Conservation (phyloP, 2,888 invertebrate species). For the Neoascia interrupta region DNA sequence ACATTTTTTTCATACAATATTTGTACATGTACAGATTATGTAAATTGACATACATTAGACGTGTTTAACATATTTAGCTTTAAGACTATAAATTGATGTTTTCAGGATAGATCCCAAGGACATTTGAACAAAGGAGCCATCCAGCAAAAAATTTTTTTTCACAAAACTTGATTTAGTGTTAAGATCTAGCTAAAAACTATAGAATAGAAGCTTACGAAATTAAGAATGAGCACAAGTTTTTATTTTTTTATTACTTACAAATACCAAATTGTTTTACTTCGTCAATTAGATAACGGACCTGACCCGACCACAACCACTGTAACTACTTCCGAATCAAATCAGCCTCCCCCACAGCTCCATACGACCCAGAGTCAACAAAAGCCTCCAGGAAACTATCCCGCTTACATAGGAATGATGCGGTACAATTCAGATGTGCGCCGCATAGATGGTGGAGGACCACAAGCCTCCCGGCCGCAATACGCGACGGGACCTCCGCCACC, state of each 20-base stretch:
- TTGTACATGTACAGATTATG: not conserved
- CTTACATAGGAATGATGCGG: constrained; percentile 61
- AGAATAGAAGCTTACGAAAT: constrained; percentile 1
- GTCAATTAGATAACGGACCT: constrained; percentile 33
- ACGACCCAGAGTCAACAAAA: constrained; percentile 34
- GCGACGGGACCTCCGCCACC: constrained; percentile 49
- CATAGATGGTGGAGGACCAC: constrained; percentile 34
- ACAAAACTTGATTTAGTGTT: not conserved
- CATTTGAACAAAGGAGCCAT: not conserved
- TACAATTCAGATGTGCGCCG: constrained; percentile 59
- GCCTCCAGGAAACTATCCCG: constrained; percentile 29
- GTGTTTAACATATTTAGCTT: not conserved
- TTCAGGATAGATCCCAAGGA: constrained; percentile 8
- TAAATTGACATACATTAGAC: constrained; percentile 18
- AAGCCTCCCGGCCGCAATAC: constrained; percentile 42
- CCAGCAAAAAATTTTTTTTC: not conserved
- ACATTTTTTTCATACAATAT: too few species aligned
- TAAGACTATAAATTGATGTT: not conserved
- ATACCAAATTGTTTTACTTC: constrained; percentile 11
- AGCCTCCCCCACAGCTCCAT: constrained; percentile 24
- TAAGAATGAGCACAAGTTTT: not conserved
- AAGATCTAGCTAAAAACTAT: not conserved
- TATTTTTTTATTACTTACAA: constrained; percentile 18
- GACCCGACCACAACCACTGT: constrained; percentile 13
- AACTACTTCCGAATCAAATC: constrained; percentile 24